Conservation (phyloP, 2,113 vertebrate species). For the Leucosticte australis region DNA sequence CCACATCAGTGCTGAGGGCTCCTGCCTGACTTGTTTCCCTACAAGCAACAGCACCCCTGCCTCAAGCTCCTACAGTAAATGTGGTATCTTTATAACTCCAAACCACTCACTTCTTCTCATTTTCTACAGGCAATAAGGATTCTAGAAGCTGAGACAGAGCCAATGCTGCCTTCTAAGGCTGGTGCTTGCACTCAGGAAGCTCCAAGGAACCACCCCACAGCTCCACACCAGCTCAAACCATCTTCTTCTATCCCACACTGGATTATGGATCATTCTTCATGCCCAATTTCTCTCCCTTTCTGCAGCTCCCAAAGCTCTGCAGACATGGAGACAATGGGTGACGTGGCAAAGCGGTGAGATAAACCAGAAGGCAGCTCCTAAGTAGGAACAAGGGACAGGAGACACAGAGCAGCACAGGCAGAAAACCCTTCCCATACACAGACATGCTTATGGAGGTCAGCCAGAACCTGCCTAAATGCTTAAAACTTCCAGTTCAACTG, state of each 20-base stretch:
- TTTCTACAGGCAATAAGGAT: neutral
- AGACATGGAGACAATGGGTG: neutral
- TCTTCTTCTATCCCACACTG: rapidly evolving
- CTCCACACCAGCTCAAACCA: neutral
- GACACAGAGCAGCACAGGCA: neutral
- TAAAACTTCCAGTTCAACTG: neutral
- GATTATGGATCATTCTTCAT: neutral
- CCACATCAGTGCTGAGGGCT: neutral
- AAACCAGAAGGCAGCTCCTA: neutral
- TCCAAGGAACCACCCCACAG: neutral
- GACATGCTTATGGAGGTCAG: neutral
- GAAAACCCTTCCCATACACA: neutral
- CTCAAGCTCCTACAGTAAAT: neutral
- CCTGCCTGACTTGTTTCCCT: neutral
- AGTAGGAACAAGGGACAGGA: neutral
- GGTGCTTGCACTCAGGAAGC: neutral
- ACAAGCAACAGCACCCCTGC: neutral
- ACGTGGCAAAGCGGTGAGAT: neutral
- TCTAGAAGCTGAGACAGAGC: neutral
- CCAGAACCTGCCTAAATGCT: neutral
- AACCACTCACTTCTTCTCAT: neutral
- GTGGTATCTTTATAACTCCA: rapidly evolving
- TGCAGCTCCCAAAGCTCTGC: neutral
- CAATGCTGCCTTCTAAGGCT: neutral
- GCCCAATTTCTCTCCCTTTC: neutral